Conservation (phyloP, 1,140 invertebrate genomes). For the Galleria mellonella region DNA sequence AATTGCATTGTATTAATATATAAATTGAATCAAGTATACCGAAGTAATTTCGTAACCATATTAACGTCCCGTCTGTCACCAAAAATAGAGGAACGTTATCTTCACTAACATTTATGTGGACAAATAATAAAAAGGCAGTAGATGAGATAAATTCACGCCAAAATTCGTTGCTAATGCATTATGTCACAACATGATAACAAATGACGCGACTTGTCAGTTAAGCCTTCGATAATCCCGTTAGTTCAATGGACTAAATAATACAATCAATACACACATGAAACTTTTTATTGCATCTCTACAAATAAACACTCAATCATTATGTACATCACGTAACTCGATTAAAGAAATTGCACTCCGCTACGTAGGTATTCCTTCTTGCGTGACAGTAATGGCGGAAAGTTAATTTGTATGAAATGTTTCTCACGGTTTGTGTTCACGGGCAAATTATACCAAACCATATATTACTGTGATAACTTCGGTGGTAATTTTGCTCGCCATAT, state of each 20-base stretch:
- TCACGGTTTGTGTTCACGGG: constrained; percentile 35
- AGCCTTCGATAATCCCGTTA: constrained; percentile 31
- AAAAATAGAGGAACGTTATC: too few relatives aligned
- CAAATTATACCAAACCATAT: constrained; percentile 20
- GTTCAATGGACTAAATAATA: constrained; percentile 54
- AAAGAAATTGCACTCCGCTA: constrained; percentile 24
- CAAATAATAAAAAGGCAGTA: constrained; percentile 3
- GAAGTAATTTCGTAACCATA: too few relatives aligned
- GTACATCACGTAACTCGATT: constrained; percentile 22
- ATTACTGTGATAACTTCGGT: constrained; percentile 23
- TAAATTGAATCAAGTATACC: too few relatives aligned
- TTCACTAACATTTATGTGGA: background rate
- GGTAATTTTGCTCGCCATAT: background rate
- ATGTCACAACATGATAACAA: constrained; percentile 29
- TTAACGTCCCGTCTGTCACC: too few relatives aligned
- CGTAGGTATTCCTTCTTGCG: constrained; percentile 31
- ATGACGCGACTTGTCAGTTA: constrained; percentile 3
- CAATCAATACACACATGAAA: constrained; percentile 30
- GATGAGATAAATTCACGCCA: background rate
- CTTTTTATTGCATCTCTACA: constrained; percentile 27
- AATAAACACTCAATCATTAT: constrained; percentile 15
- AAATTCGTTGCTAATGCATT: constrained; percentile 8
- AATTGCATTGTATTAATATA: too few relatives aligned
- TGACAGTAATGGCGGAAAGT: constrained; percentile 48
- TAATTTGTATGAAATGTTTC: constrained; percentile 48